Evolutionary conservation across 2,797 vertebrate species (phyloP).

Genomic region (Tinamus major): DNA sequence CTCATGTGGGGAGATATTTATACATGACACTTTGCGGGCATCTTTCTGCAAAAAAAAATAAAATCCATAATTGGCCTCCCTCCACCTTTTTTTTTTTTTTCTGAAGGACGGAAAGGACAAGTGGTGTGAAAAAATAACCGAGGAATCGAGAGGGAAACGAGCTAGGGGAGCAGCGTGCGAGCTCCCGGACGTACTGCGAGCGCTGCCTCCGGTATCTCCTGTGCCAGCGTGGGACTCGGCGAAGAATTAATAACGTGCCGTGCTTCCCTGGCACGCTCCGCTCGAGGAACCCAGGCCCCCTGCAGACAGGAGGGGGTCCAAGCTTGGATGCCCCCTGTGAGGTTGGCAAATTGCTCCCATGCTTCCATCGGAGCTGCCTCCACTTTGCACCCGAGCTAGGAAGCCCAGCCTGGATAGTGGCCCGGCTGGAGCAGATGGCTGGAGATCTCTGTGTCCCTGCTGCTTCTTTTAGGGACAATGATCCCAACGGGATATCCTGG

Average conservation of each 20-base stretch:
- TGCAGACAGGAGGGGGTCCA: background rate
- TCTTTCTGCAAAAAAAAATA: background rate
- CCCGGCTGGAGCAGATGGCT: background rate
- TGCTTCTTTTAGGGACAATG: background rate
- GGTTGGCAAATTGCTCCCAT: rapidly evolving
- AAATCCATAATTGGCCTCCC: rapidly evolving
- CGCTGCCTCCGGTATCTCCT: background rate
- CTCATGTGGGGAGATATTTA: background rate
- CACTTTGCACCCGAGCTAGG: background rate
- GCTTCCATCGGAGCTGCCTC: background rate
- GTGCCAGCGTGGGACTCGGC: background rate
- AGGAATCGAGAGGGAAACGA: background rate
- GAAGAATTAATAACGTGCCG: background rate
- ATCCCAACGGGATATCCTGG: background rate
- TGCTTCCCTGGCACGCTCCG: background rate
- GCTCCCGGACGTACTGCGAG: background rate
- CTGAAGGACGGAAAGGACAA: background rate
- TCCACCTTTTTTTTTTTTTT: background rate
- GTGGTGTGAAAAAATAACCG: background rate
- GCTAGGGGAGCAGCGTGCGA: background rate
- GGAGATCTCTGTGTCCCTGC: background rate
- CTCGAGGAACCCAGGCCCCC: background rate
- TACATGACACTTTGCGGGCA: background rate
- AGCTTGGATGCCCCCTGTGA: background rate
- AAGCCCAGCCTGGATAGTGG: background rate